These are phyloP conservation scores for Lydus trimaculatus DNA, from an alignment of 2,888 invertebrate genomes.

Conservation along the genomic window DNA sequence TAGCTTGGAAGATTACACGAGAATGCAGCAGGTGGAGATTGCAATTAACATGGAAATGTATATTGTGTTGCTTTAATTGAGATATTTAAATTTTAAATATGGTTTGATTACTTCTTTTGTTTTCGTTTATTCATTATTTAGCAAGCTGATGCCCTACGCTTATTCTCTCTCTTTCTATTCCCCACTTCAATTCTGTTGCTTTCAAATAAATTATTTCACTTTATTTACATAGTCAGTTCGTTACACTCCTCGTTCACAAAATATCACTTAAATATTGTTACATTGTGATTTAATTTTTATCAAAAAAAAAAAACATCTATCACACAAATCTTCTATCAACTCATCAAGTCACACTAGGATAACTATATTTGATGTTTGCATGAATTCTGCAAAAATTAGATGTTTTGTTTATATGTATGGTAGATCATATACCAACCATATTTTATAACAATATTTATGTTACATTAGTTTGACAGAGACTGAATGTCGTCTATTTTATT, in stretches of 20 bases:
- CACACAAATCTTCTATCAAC: background rate
- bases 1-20: constrained; percentile 45
- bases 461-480: constrained; percentile 36
- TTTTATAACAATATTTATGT: constrained; percentile 31
- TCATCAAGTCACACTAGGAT: background rate
- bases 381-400: background rate
- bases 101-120: constrained; percentile 59
- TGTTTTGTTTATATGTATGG: background rate
- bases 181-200: constrained; percentile 29
- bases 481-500: constrained; percentile 46
- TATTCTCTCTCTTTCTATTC: constrained; percentile 25
- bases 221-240: constrained; percentile 39
- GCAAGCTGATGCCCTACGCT: constrained; percentile 45
- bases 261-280: background rate
- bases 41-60: constrained; percentile 59
- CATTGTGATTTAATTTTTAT: background rate
- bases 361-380: too few species aligned
- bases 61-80: constrained; percentile 59
- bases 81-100: constrained; percentile 60
- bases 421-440: constrained; percentile 21
- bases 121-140: constrained; percentile 58
- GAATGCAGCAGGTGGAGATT: constrained; percentile 52
- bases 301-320: background rate
- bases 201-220: constrained; percentile 44
- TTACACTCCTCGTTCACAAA: constrained; percentile 30